Percentiles rank a stretch among this genome's conserved stretches.
These are phyloP conservation scores for Echeneis naucrates DNA, from an alignment of 2,797 vertebrate genomes.

Conservation along the genomic window DNA sequence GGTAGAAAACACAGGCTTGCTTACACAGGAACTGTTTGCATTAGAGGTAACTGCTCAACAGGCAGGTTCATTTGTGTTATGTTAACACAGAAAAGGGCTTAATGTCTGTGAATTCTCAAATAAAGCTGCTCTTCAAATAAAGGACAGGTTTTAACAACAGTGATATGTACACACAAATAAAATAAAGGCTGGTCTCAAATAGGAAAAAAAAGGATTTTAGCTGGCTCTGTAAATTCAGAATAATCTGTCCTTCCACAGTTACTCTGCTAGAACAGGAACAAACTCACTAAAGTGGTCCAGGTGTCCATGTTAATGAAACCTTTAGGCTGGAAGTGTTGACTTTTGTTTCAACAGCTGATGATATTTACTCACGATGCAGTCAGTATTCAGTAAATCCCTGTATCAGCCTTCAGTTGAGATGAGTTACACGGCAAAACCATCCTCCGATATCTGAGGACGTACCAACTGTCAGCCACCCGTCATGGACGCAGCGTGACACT, in stretches of 20 bases:
- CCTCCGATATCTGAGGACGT: not conserved
- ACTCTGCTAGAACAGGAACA: constrained; percentile 2
- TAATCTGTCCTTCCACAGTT: constrained; percentile 19
- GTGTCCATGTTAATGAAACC: not conserved
- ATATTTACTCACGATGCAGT: not conserved
- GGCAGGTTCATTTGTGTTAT: constrained; percentile 39
- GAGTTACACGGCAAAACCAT: not conserved
- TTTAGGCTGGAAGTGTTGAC: not conserved
- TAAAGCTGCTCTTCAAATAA: constrained; percentile 54
- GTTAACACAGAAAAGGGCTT: constrained; percentile 50
- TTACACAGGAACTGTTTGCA: constrained; percentile 50
- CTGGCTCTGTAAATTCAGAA: constrained; percentile 9
- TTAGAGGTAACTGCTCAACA: constrained; percentile 40
- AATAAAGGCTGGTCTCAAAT: constrained; percentile 25
- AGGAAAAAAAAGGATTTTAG: constrained; percentile 15
- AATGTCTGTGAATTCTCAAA: constrained; percentile 37
- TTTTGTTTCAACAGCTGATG: constrained; percentile 20
- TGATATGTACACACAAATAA: constrained; percentile 29
- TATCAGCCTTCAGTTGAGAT: not conserved
- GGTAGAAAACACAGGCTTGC: constrained; percentile 25
- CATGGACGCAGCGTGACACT: constrained; percentile 1
- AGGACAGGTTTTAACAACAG: constrained; percentile 31
- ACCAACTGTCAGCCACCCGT: not conserved
- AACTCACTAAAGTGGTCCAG: not conserved
- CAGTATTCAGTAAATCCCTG: constrained; percentile 1